Conservation (phyloP, 1,140 invertebrate genomes). For the Penaeus chinensis region DNA sequence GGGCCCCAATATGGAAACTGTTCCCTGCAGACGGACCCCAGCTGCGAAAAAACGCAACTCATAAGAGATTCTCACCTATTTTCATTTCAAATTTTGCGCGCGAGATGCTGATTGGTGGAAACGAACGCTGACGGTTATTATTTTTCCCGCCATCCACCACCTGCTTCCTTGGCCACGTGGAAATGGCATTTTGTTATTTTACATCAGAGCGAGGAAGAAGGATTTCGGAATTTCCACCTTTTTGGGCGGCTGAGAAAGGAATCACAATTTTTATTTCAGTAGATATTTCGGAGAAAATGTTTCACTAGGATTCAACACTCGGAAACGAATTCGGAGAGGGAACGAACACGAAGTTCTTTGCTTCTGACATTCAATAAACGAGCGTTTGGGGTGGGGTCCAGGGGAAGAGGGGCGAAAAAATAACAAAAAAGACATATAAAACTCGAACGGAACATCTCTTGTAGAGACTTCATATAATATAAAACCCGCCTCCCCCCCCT, state of each 20-base stretch:
- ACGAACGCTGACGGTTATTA: slow-evolving; percentile 62
- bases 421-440: no score
- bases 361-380: slow-evolving; percentile 34
- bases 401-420: background rate
- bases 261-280: slow-evolving; percentile 21
- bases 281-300: slow-evolving; percentile 35
- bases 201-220: slow-evolving; percentile 55
- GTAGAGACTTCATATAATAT: no score
- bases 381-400: slow-evolving; percentile 10
- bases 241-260: slow-evolving; percentile 54
- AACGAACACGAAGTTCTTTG: slow-evolving; percentile 30
- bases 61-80: slow-evolving; percentile 63
- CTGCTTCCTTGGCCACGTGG: slow-evolving; percentile 59
- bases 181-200: slow-evolving; percentile 63
- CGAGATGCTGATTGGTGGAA: slow-evolving; percentile 61
- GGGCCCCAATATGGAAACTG: slow-evolving; percentile 61
- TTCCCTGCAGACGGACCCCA: slow-evolving; percentile 61
- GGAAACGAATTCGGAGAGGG: slow-evolving; percentile 33
- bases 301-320: slow-evolving; percentile 44
- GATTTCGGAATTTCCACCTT: slow-evolving; percentile 57
- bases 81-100: slow-evolving; percentile 62
- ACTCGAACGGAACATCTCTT: no score
- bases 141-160: slow-evolving; percentile 60
- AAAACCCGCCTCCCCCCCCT: no score
- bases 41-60: slow-evolving; percentile 62